Base-by-base conservation (phyloP, 1,140 invertebrate species). In the Centruroides sculpturatus region DNA sequence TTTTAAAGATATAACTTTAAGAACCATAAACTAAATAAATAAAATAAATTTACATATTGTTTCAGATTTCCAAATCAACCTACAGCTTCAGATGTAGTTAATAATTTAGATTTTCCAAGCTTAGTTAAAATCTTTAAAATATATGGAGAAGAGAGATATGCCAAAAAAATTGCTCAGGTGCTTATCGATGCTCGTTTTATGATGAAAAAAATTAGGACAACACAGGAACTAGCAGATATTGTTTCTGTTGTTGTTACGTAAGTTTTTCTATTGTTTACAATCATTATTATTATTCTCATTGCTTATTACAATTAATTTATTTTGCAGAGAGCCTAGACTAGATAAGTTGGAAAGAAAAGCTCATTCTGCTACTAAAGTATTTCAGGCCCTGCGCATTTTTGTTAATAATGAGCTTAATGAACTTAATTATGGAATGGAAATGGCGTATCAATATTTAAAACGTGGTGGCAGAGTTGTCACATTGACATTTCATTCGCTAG, bases 381-480 rank as follows among this genome's bases (percentile, higher is more conserved):
- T 97, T 77, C 90, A 94, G 77, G 93, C 92, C 0, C 72, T 98
- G 59, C 77, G 93, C 67, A 96, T 97, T 65, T 95, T 97, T 76
- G 89, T 98, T 0, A 98, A 98, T 72, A 89, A 98, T 74, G 93
- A 98, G 77, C 74, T 98, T 1, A 98, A 98, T 74, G 92, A 98
- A 78, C 81, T 97, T 5, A 90, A 95, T 77, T 89, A 89, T 75
- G 93, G 81, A 3, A 82, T 97, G 69, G 70, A 87, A 47, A 68
- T 92, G 65, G 86, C 90, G 1, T 78, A 84, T 55, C 77, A 81
- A 64, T 87, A 85, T 70, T 77, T 98, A 34, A 86, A 86, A 75
- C 70, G 81, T 0, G 80, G 82, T 46, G 92, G 92, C 2, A 76
- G 82, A 63, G 70, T 95, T 63, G 81, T 91, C 1, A 85, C 86